Evolutionary conservation across 2,888 invertebrate genomes (phyloP).

Genomic region (Cataglyphis livida): DNA sequence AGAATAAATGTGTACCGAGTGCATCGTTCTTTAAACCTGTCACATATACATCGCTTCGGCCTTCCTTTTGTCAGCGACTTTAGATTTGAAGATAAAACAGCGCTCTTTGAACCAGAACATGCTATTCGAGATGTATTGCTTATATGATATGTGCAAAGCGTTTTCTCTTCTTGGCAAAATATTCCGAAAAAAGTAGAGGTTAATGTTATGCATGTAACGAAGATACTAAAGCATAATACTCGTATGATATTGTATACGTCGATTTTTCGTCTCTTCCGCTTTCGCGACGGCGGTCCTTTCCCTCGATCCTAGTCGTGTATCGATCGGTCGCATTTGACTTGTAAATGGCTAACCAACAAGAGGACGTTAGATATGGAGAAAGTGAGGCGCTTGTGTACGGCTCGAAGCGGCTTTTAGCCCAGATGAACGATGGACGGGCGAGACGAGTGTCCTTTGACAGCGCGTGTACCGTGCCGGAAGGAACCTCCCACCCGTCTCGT

Average conservation of each 20-base stretch:
- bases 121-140: neutral
- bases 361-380: slow-evolving; percentile 69
- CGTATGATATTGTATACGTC: neutral
- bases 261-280: slow-evolving; percentile 7
- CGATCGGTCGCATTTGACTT: slow-evolving; percentile 79
- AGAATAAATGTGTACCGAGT: slow-evolving; percentile 63
- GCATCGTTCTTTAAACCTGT: slow-evolving; percentile 47
- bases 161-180: neutral
- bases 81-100: slow-evolving; percentile 16
- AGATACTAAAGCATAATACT: slow-evolving; percentile 17
- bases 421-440: slow-evolving; percentile 35
- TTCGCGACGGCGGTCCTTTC: slow-evolving; percentile 40
- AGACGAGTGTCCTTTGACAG: slow-evolving; percentile 57
- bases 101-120: slow-evolving; percentile 18
- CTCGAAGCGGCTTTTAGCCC: slow-evolving; percentile 45
- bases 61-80: slow-evolving; percentile 6
- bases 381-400: slow-evolving; percentile 70
- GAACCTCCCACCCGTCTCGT: slow-evolving; percentile 55
- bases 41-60: neutral
- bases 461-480: slow-evolving; percentile 59
- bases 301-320: slow-evolving; percentile 64
- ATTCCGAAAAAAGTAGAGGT: neutral
- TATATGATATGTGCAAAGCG: neutral
- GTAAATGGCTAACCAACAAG: slow-evolving; percentile 75
- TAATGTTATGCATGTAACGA: slow-evolving; percentile 9